These are phyloP conservation scores for Bos javanicus DNA, from an alignment of 2,113 vertebrate genomes.

Conservation along the genomic window DNA sequence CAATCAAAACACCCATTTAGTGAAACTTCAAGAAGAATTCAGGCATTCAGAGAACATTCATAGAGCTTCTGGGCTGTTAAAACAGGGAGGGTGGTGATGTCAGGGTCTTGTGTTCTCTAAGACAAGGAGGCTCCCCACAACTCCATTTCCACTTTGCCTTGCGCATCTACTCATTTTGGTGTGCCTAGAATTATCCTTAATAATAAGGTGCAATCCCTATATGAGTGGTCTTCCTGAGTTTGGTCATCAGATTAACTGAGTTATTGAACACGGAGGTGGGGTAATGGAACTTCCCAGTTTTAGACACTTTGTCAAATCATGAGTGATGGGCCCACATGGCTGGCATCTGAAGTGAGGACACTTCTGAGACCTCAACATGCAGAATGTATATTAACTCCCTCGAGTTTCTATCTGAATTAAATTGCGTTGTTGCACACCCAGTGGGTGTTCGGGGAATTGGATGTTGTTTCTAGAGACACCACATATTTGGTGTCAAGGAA, in stretches of 20 bases:
- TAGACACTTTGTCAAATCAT: too few species aligned
- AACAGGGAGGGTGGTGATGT: too few species aligned
- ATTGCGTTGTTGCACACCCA: fast-evolving
- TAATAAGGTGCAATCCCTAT: fast-evolving
- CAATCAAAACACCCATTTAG: not conserved
- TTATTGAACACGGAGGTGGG: too few species aligned
- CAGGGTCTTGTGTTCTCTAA: not conserved
- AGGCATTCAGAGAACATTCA: too few species aligned
- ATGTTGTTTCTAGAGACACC: not conserved
- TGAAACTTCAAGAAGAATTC: not conserved
- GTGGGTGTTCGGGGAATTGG: not conserved
- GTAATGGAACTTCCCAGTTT: too few species aligned
- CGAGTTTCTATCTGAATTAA: not conserved
- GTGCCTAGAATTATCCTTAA: not conserved
- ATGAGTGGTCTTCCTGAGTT: not conserved
- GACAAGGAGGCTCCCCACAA: too few species aligned
- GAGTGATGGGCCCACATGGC: not conserved
- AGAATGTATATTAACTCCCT: not conserved
- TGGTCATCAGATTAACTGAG: not conserved
- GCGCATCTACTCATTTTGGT: not conserved
- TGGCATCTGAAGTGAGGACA: not conserved
- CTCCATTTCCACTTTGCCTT: not conserved
- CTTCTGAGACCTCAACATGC: not conserved
- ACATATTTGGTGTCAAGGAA: not conserved
- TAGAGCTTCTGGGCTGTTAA: too few species aligned